Evolutionary conservation across 2,888 invertebrate species (phyloP).

Genomic region (Blastobasis lacticolella): DNA sequence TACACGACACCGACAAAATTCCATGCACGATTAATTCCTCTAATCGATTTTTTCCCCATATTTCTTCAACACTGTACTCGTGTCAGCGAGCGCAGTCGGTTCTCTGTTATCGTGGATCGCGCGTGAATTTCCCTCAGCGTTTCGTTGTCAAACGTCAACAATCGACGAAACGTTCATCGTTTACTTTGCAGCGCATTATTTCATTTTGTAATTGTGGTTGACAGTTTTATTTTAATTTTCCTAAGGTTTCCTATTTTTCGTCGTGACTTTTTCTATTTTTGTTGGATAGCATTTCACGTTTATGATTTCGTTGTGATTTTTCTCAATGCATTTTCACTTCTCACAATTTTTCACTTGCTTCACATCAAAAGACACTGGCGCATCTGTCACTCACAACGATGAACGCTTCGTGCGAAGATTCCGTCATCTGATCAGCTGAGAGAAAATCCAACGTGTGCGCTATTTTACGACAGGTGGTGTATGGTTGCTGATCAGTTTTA

Average conservation of each 20-base stretch:
- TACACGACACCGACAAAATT: slow-evolving; percentile 24
- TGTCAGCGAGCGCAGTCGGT: slow-evolving; percentile 32
- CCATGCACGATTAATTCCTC: slow-evolving; percentile 13
- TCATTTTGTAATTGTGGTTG: slow-evolving; percentile 8
- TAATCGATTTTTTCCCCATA: slow-evolving; percentile 12
- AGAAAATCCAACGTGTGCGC: slow-evolving; percentile 35
- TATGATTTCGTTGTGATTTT: background rate
- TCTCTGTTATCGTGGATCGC: slow-evolving; percentile 49
- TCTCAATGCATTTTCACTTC: background rate
- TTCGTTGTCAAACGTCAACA: slow-evolving; percentile 48
- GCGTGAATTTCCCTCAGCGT: slow-evolving; percentile 46
- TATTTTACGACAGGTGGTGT: slow-evolving; percentile 37
- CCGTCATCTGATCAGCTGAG: slow-evolving; percentile 46
- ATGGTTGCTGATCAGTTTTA: slow-evolving; percentile 23
- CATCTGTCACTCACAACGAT: slow-evolving; percentile 22
- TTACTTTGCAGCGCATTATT: slow-evolving; percentile 11
- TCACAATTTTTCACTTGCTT: background rate
- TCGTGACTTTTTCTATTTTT: slow-evolving; percentile 1
- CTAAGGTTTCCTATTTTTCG: background rate
- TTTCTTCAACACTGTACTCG: slow-evolving; percentile 31
- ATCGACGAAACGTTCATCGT: slow-evolving; percentile 54
- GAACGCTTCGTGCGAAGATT: slow-evolving; percentile 39
- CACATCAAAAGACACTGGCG: background rate
- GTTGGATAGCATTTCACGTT: slow-evolving; percentile 6
- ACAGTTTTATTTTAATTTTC: background rate